Percentiles rank a stretch among this genome's conserved stretches.
Conservation (phyloP, 2,797 vertebrate genomes). For the Eupleurogrammus muticus region DNA sequence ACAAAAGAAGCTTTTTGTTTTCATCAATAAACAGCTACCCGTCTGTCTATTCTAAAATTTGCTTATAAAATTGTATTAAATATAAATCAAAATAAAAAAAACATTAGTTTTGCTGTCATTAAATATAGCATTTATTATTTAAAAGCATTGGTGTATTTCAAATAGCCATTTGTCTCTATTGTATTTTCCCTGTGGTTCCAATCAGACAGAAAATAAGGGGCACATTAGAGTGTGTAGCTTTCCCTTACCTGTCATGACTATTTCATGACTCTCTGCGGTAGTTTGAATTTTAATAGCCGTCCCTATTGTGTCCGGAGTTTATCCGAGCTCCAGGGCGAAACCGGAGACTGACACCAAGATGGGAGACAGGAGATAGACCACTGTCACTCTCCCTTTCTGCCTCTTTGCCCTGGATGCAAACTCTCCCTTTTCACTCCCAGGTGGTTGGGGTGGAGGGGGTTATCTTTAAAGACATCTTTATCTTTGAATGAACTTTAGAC, state of each 20-base stretch:
- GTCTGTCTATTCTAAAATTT: background rate
- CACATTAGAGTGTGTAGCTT: slow-evolving; percentile 61
- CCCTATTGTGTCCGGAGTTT: slow-evolving; percentile 74
- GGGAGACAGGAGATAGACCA: slow-evolving; percentile 73
- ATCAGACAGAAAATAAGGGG: slow-evolving; percentile 36
- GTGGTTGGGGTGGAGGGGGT: background rate
- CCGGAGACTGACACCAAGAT: slow-evolving; percentile 83
- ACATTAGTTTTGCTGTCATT: background rate
- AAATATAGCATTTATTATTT: background rate
- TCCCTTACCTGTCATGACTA: slow-evolving; percentile 78
- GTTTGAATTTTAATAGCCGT: slow-evolving; percentile 80
- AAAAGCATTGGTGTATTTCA: background rate
- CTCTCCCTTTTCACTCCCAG: slow-evolving; percentile 62
- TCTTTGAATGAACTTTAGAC: too few relatives aligned
- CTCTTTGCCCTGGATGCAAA: slow-evolving; percentile 38
- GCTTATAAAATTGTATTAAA: background rate
- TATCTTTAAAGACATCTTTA: too few relatives aligned
- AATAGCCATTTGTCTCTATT: background rate
- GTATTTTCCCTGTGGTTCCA: slow-evolving; percentile 27
- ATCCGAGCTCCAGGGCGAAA: slow-evolving; percentile 79
- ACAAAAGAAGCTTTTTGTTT: background rate
- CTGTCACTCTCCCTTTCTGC: slow-evolving; percentile 73
- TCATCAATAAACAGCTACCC: too few relatives aligned
- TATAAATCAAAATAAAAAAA: background rate
- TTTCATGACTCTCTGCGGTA: slow-evolving; percentile 79